A percentile compares a stretch with the other conserved stretches of the same genome.
These are phyloP conservation scores for Pluvialis apricaria DNA, from an alignment of 2,113 vertebrate genomes.

Conservation along the genomic window DNA sequence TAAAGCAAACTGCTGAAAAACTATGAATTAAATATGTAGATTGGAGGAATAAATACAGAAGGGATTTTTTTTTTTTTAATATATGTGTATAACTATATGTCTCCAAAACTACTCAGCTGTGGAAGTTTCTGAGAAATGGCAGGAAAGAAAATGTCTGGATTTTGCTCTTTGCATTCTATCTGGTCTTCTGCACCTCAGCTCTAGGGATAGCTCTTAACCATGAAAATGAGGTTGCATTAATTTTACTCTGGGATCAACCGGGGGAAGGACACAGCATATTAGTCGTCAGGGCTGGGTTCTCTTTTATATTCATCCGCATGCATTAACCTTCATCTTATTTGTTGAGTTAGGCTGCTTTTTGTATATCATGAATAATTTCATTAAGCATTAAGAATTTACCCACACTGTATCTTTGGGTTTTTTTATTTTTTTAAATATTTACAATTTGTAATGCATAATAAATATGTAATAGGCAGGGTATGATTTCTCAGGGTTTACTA, in stretches of 20 bases:
- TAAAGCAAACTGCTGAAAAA: not conserved
- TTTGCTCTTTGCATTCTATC: not conserved
- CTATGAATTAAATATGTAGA: not conserved
- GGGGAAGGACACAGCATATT: slow-evolving; percentile 60
- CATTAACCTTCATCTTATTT: slow-evolving; percentile 82
- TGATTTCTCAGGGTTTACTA: slow-evolving; percentile 68
- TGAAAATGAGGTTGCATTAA: slow-evolving; percentile 65
- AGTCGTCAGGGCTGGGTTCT: slow-evolving; percentile 38
- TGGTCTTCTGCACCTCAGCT: slow-evolving; percentile 13
- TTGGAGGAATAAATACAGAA: not conserved
- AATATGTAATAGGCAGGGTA: slow-evolving; percentile 72
- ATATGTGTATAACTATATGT: not conserved
- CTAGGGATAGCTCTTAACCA: slow-evolving; percentile 40
- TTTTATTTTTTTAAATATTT: slow-evolving; percentile 74
- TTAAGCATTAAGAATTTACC: slow-evolving; percentile 77
- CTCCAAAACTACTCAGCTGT: not conserved
- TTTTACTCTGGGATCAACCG: slow-evolving; percentile 60
- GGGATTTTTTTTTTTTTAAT: not conserved
- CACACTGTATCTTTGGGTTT: slow-evolving; percentile 61
- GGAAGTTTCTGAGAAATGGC: not conserved
- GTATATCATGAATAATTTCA: slow-evolving; percentile 82
- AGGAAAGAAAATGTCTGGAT: not conserved
- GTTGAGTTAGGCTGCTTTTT: slow-evolving; percentile 73
- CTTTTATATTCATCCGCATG: slow-evolving; percentile 71
- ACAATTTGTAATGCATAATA: slow-evolving; percentile 76